Evolutionary conservation across 1,140 invertebrate genomes (phyloP), one percentile per base, ranked within the genome.

Genomic region (Zaprionus nigranus): DNA sequence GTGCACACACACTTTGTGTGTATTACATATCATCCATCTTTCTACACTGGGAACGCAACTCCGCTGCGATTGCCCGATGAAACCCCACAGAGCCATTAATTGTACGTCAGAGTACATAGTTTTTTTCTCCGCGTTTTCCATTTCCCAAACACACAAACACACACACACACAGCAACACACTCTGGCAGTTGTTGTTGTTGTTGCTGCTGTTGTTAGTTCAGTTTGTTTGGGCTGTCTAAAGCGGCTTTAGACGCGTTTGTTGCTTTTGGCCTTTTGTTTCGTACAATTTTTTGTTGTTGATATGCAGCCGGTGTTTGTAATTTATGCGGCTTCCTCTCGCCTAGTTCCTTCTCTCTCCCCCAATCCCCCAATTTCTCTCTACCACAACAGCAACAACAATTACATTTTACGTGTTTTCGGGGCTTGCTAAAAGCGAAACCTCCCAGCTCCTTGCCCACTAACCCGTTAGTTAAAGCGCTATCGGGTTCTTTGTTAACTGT

Each of bases 71-170:
- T 61, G 62, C 61, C 56, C 74, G 65, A 75, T 66, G 84, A 88
- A 90, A 84, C 85, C 84, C 84, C 81, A 79, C 81, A 90, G 85
- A 75, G 84, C 84, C 84, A 88, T 88, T 88, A 88, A 88, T 88
- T 88, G 85, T 88, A 64, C 75, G 84, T 69, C 81, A 57, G 84
- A 66, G 81, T 88, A 83, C 40, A 51, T 57, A 30, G 54, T 70
- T 76, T 75, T 73, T 57, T 68, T 30, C 15, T 75, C 75, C 67
- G 53, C 57, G 69, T 53, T 71, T 38, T 51, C 56, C 63, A 71
- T 79, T 79, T 57, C 83, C 40, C 40, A 34, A 56, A 43, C 38
- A 60, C 57, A 57, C 38, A 60, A 51, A 57, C 51, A 46, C 36
- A 58, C 64, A 73, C 61, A 70, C 66, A 49, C 46, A 58, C 36